A percentile compares a stretch with the other conserved stretches of the same genome.
These are phyloP conservation scores for Uloborus plumipes DNA, from an alignment of 2,888 invertebrate genomes.

Conservation along the genomic window DNA sequence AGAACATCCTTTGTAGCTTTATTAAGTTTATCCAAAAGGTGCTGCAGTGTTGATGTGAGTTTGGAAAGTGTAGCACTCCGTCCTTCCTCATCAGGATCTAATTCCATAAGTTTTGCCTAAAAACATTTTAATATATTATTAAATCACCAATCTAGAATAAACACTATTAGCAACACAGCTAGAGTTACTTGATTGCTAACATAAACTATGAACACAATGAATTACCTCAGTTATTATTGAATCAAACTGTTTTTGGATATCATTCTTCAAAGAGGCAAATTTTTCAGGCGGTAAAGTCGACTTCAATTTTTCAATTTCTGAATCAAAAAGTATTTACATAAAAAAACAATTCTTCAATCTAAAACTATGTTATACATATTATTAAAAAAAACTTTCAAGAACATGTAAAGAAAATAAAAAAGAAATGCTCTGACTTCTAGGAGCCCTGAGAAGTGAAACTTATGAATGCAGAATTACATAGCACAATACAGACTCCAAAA, in stretches of 20 bases:
- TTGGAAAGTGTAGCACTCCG: conserved; percentile 67
- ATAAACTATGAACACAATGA: background rate
- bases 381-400: background rate
- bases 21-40: conserved; percentile 69
- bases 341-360: background rate
- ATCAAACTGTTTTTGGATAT: conserved; percentile 36
- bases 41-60: conserved; percentile 69
- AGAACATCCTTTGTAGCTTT: conserved; percentile 68
- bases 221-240: conserved; percentile 39
- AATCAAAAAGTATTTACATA: conserved; percentile 14
- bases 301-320: conserved; percentile 50
- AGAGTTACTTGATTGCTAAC: background rate
- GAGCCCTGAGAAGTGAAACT: too few species aligned
- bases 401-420: too few species aligned
- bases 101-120: conserved; percentile 34
- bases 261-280: conserved; percentile 29
- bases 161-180: background rate
- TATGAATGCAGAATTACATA: too few species aligned
- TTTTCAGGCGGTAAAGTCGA: conserved; percentile 26
- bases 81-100: conserved; percentile 65
- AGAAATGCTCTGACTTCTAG: too few species aligned
- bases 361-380: background rate
- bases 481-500: too few species aligned
- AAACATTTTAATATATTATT: background rate
- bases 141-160: background rate